Evolutionary conservation across 2,113 vertebrate genomes (phyloP).

Genomic region (Oryzias javanicus): DNA sequence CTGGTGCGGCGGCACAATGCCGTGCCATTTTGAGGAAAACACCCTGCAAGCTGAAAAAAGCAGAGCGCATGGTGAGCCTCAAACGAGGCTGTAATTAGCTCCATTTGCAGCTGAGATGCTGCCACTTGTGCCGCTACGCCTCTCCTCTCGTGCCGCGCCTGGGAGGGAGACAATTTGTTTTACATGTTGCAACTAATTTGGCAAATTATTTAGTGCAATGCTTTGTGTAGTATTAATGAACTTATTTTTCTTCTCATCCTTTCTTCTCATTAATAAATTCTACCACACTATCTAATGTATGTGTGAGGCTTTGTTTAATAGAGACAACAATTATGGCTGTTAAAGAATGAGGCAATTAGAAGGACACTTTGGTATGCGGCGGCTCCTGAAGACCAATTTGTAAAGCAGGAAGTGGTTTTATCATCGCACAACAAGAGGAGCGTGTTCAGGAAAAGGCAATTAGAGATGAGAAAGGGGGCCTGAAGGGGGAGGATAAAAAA

Average conservation of each 20-base stretch:
- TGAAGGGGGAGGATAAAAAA: slow-evolving; percentile 37
- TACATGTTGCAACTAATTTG: slow-evolving; percentile 43
- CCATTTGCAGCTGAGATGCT: slow-evolving; percentile 21
- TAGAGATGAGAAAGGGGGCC: slow-evolving; percentile 44
- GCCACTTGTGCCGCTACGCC: background rate
- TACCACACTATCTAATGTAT: slow-evolving; percentile 47
- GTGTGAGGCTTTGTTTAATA: slow-evolving; percentile 35
- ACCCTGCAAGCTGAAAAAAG: slow-evolving; percentile 12
- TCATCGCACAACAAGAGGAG: slow-evolving; percentile 48
- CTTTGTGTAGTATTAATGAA: slow-evolving; percentile 45
- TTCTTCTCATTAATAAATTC: slow-evolving; percentile 36
- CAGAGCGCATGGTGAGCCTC: background rate
- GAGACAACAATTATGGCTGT: slow-evolving; percentile 48
- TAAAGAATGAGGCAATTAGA: slow-evolving; percentile 49
- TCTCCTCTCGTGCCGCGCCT: slow-evolving; percentile 6
- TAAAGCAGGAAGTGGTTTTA: slow-evolving; percentile 30
- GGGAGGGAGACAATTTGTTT: slow-evolving; percentile 33
- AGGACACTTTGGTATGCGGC: slow-evolving; percentile 19
- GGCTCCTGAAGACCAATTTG: slow-evolving; percentile 33
- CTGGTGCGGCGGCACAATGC: slow-evolving; percentile 60
- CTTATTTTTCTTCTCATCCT: slow-evolving; percentile 29
- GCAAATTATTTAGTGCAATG: slow-evolving; percentile 39
- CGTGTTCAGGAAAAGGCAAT: slow-evolving; percentile 45
- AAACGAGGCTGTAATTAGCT: slow-evolving; percentile 34
- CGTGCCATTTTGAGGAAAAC: slow-evolving; percentile 53